phyloP scores from a whole-genome alignment of 2,888 invertebrate genomes.

The Caenorhabditis panamensis region DNA sequence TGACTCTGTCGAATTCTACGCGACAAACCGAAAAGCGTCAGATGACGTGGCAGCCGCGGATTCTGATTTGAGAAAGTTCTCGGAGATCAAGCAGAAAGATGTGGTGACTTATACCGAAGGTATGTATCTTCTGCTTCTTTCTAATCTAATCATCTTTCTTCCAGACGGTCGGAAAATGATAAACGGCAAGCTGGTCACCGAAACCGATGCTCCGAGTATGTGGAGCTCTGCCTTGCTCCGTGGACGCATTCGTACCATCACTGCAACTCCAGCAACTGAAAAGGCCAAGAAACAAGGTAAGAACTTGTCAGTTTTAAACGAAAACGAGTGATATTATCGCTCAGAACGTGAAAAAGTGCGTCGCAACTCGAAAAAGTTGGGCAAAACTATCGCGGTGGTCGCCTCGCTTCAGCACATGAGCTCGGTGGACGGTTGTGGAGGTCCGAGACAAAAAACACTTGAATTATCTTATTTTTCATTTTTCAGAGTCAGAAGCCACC shows the following conservation, averaged over 20 bases:
- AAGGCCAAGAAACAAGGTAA: slow-evolving; percentile 47
- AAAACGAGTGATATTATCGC: background rate
- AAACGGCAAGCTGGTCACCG: slow-evolving; percentile 61
- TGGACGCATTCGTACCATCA: slow-evolving; percentile 43
- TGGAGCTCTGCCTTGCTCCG: slow-evolving; percentile 60
- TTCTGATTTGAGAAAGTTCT: slow-evolving; percentile 65
- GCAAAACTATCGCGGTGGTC: slow-evolving; percentile 47
- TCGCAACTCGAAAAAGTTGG: slow-evolving; percentile 51
- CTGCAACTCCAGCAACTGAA: slow-evolving; percentile 10
- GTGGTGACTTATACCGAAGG: slow-evolving; percentile 69
- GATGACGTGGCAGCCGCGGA: slow-evolving; percentile 26
- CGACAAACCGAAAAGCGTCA: slow-evolving; percentile 51
- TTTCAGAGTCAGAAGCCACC: slow-evolving; percentile 32
- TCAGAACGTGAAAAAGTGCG: slow-evolving; percentile 54
- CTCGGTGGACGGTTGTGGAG: slow-evolving; percentile 6
- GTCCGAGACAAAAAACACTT: background rate
- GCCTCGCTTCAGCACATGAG: slow-evolving; percentile 33
- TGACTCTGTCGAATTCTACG: slow-evolving; percentile 71
- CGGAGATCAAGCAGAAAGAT: slow-evolving; percentile 67
- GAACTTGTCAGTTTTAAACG: background rate
- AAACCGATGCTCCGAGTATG: slow-evolving; percentile 41
- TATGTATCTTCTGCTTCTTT: no score
- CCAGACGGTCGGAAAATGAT: slow-evolving; percentile 69
- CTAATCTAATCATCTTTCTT: no score
- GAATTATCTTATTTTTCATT: background rate